Evolutionary conservation across 2,888 invertebrate species (phyloP).

Genomic region (Aporophyla lueneburgensis): DNA sequence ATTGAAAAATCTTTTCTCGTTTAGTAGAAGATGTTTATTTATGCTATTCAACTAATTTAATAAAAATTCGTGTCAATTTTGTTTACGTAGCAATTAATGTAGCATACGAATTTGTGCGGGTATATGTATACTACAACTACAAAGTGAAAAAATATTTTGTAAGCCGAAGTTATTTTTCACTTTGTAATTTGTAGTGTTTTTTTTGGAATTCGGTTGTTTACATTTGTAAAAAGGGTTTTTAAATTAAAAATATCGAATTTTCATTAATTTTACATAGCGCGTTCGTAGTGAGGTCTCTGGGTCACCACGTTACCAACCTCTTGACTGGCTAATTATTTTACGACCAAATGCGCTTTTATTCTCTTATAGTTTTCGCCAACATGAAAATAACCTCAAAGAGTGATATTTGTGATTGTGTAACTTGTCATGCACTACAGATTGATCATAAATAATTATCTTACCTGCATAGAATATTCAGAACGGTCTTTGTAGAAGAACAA

Average conservation of each 20-base stretch:
- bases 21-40: no score
- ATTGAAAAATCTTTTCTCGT: no score
- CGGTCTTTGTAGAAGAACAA: constrained; percentile 30
- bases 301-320: neutral
- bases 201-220: no score
- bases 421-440: neutral
- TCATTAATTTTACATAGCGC: neutral
- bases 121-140: no score
- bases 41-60: no score
- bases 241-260: neutral
- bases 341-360: neutral
- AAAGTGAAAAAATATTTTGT: no score
- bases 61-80: no score
- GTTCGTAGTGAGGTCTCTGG: neutral
- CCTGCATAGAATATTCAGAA: constrained; percentile 41
- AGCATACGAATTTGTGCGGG: no score
- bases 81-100: no score
- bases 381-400: neutral
- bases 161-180: no score
- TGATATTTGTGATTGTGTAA: neutral
- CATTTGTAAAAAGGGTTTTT: no score
- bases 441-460: neutral
- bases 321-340: neutral
- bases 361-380: neutral
- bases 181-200: no score